phyloP scores from a whole-genome alignment of 2,888 invertebrate species.

The Poecilus cupreus region DNA sequence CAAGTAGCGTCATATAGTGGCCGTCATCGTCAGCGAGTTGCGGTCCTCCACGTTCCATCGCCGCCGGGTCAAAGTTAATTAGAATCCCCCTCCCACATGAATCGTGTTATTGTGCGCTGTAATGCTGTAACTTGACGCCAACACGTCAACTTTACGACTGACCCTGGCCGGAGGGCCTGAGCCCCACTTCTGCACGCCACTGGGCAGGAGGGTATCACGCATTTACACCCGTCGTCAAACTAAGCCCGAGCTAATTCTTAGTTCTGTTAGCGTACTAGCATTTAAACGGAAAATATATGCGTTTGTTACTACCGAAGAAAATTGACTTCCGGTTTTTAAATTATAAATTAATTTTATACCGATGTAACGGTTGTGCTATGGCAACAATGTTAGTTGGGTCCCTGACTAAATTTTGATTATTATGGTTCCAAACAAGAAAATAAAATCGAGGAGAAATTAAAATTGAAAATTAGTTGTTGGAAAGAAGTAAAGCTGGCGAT shows the following conservation, averaged over 20 bases:
- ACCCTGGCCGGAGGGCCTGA: not conserved
- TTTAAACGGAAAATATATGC: not conserved
- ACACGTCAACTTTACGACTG: constrained; percentile 24
- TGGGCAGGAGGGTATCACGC: not conserved
- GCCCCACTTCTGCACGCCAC: not conserved
- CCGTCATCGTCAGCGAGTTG: not conserved
- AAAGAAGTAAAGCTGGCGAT: too few species aligned
- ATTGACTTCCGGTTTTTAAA: too few species aligned
- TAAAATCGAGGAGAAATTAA: too few species aligned
- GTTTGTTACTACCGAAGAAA: too few species aligned
- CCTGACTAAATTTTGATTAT: too few species aligned
- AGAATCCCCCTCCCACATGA: constrained; percentile 15
- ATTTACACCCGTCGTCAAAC: not conserved
- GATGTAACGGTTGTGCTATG: too few species aligned
- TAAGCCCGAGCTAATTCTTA: not conserved
- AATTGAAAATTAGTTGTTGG: too few species aligned
- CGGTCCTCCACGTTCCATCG: not conserved
- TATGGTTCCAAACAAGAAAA: too few species aligned
- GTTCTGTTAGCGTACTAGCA: not conserved
- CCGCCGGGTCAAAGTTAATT: constrained; percentile 19
- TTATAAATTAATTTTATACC: too few species aligned
- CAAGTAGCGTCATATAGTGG: not conserved
- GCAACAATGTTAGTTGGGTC: too few species aligned
- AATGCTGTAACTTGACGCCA: not conserved
- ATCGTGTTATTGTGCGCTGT: constrained; percentile 23